Conservation (phyloP, 2,888 invertebrate species). For the Tuta absoluta region DNA sequence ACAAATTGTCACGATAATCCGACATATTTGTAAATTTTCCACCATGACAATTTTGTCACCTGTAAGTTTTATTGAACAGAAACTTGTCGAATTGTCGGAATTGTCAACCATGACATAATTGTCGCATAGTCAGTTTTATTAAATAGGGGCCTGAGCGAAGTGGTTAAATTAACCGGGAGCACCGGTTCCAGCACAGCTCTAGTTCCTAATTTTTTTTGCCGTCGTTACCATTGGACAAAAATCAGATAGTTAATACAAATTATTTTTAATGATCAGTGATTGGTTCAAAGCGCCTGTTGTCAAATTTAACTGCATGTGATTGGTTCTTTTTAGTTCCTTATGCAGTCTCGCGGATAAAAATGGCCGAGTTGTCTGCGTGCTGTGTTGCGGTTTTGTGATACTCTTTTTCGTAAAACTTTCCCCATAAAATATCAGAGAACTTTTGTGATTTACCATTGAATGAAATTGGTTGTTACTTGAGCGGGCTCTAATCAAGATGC, state of each 20-base stretch:
- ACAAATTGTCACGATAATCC: too few relatives aligned
- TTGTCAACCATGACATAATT: too few relatives aligned
- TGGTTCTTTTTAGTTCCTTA: not conserved
- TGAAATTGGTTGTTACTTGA: constrained; percentile 25
- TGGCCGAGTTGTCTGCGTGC: constrained; percentile 71
- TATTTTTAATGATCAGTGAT: constrained; percentile 38
- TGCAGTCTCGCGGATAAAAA: constrained; percentile 76
- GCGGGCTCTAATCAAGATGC: constrained; percentile 56
- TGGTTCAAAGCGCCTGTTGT: constrained; percentile 40
- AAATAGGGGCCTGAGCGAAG: not conserved
- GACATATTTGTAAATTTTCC: too few relatives aligned
- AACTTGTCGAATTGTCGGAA: too few relatives aligned
- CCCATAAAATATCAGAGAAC: constrained; percentile 44
- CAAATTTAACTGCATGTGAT: constrained; percentile 11
- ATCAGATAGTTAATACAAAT: not conserved
- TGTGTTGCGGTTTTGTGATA: constrained; percentile 56
- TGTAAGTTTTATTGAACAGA: too few relatives aligned
- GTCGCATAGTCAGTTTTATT: not conserved
- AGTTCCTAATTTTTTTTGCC: not conserved
- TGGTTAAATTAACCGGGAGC: not conserved
- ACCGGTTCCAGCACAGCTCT: not conserved
- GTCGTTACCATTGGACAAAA: constrained; percentile 7
- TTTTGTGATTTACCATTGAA: constrained; percentile 37
- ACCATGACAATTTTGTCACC: too few relatives aligned
- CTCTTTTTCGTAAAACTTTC: constrained; percentile 56